Evolutionary conservation across 2,113 vertebrate species (phyloP).

Genomic region (Cairina moschata): DNA sequence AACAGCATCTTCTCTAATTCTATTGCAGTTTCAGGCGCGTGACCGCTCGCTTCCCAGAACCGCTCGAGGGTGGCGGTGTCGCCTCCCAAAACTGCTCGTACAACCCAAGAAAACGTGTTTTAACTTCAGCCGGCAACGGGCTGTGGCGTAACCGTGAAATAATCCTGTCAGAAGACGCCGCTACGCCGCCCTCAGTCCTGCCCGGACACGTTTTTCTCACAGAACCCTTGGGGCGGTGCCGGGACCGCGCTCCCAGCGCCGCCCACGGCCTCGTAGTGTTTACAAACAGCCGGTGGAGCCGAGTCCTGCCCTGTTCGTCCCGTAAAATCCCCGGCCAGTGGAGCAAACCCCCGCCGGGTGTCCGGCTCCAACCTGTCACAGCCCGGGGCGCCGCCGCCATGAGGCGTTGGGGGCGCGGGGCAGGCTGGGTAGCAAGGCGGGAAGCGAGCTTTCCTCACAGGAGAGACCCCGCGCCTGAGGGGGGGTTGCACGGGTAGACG

Average conservation of each 20-base stretch:
- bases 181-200: neutral
- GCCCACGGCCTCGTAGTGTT: slow-evolving; percentile 67
- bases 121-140: neutral
- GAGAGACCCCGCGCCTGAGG: no score
- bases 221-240: neutral
- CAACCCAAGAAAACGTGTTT: no score
- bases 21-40: accelerated
- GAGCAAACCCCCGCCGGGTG: no score
- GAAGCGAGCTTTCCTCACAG: neutral
- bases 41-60: accelerated
- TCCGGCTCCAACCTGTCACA: accelerated
- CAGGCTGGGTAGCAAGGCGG: slow-evolving; percentile 54
- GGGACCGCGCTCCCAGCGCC: neutral
- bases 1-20: accelerated
- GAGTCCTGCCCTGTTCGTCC: neutral
- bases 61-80: neutral
- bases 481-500: no score
- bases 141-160: neutral
- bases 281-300: slow-evolving; percentile 74
- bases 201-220: neutral
- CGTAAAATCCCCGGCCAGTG: neutral
- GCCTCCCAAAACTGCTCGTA: neutral
- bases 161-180: no score
- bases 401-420: neutral
- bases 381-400: slow-evolving; percentile 12